Conservation (phyloP, 2,113 vertebrate species). For the Struthio camelus region DNA sequence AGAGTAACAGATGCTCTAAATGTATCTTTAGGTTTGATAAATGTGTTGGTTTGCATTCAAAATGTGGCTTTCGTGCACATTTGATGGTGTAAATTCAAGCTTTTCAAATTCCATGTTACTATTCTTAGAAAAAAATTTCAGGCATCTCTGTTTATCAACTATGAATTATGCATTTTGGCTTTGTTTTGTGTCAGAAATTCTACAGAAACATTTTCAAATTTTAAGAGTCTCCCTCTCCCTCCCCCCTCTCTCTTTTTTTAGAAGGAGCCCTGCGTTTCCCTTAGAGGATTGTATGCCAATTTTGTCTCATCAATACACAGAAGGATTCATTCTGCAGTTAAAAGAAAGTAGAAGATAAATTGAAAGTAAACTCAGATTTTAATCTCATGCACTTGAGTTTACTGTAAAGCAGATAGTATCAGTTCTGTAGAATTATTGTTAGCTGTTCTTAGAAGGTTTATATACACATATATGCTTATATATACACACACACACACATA, state of each 20-base stretch:
- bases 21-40: background rate
- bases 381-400: background rate
- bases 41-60: background rate
- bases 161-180: background rate
- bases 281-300: background rate
- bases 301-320: background rate
- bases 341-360: background rate
- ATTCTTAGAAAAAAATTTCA: background rate
- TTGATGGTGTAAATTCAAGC: background rate
- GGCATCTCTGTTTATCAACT: background rate
- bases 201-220: background rate
- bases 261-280: background rate
- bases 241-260: too few relatives aligned
- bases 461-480: too few relatives aligned
- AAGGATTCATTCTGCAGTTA: background rate
- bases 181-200: background rate
- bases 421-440: background rate
- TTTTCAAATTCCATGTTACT: background rate
- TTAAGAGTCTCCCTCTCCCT: too few relatives aligned
- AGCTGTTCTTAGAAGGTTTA: background rate
- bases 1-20: background rate
- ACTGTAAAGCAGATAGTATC: background rate
- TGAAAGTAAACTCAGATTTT: background rate
- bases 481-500: background rate
- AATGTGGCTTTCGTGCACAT: background rate